Conservation (phyloP, 1,140 invertebrate genomes). For the Anadara kagoshimensis region DNA sequence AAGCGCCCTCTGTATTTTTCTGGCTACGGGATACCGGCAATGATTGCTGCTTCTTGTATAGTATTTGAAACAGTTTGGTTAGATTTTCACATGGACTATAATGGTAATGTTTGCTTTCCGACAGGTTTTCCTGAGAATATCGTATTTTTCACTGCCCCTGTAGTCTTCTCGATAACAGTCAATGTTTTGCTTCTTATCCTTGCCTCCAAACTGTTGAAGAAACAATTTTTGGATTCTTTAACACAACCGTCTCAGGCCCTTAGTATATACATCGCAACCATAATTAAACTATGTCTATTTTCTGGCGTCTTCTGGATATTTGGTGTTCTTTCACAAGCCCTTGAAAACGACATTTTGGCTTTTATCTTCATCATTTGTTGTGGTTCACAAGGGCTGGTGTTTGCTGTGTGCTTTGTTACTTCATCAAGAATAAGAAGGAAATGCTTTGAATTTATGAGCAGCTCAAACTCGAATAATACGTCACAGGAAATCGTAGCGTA, state of each 20-base stretch:
- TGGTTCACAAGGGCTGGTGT: conserved; percentile 1
- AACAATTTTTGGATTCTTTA: not conserved
- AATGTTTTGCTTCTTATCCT: not conserved
- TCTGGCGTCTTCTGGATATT: not conserved
- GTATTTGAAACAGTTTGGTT: no score
- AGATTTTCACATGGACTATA: not conserved
- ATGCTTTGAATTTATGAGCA: no score
- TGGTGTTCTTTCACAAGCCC: not conserved
- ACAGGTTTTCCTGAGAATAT: not conserved
- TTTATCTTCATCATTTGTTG: not conserved
- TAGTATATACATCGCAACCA: not conserved
- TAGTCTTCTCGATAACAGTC: not conserved
- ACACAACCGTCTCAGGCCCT: not conserved
- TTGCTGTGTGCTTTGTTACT: not conserved
- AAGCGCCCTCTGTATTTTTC: no score
- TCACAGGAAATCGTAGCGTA: no score
- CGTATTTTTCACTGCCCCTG: not conserved
- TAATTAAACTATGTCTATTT: not conserved
- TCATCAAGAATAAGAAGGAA: not conserved
- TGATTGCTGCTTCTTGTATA: no score
- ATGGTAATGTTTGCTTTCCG: conserved; percentile 1
- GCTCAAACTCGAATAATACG: no score
- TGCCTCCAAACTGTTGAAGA: no score
- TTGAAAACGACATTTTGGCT: not conserved
- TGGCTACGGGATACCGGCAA: no score